Percentiles rank a stretch among this genome's conserved stretches.
These are phyloP conservation scores for Tribolium castaneum DNA, from an alignment of 1,140 invertebrate genomes.

Conservation along the genomic window DNA sequence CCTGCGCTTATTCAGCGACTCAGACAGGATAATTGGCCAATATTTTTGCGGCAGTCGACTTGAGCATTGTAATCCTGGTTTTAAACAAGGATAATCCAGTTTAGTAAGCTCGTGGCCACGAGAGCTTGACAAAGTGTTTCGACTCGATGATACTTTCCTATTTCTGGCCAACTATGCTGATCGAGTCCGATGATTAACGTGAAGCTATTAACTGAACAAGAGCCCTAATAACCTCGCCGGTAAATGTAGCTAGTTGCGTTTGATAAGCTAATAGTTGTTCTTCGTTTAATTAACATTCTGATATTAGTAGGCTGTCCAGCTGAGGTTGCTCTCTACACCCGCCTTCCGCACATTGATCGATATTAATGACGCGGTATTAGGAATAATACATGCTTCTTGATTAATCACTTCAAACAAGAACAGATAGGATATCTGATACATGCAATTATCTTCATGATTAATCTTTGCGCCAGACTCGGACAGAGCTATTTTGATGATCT, in stretches of 20 bases:
- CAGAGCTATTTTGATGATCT: background rate
- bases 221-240: slow-evolving; percentile 29
- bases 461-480: background rate
- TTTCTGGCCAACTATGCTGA: slow-evolving; percentile 20
- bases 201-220: slow-evolving; percentile 24
- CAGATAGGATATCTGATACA: slow-evolving; percentile 22
- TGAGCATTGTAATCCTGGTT: slow-evolving; percentile 7
- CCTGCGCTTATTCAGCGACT: slow-evolving; percentile 11
- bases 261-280: slow-evolving; percentile 35
- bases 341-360: slow-evolving; percentile 26
- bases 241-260: slow-evolving; percentile 31
- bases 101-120: background rate
- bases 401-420: slow-evolving; percentile 17
- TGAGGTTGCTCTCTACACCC: slow-evolving; percentile 5
- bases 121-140: slow-evolving; percentile 19
- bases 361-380: slow-evolving; percentile 26
- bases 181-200: slow-evolving; percentile 23
- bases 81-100: slow-evolving; percentile 35
- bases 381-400: slow-evolving; percentile 34
- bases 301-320: slow-evolving; percentile 28
- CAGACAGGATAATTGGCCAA: slow-evolving; percentile 11
- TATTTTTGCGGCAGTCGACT: slow-evolving; percentile 12
- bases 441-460: slow-evolving; percentile 28
- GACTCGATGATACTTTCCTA: background rate
- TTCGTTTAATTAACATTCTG: slow-evolving; percentile 34